phyloP scores from a whole-genome alignment of 1,140 invertebrate genomes.

The Octopus sinensis region DNA sequence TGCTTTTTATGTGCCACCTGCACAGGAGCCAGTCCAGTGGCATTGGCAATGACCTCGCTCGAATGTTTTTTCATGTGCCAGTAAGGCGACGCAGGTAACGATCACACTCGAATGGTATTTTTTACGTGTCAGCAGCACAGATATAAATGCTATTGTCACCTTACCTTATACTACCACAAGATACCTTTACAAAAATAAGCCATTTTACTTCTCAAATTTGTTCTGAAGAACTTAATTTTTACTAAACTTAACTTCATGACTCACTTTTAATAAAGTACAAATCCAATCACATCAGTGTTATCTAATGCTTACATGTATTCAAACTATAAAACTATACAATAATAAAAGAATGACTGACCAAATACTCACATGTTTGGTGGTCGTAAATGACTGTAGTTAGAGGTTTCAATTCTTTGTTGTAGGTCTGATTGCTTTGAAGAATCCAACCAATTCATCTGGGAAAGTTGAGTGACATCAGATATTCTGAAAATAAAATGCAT shows the following conservation, averaged over 20 bases:
- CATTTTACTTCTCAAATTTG: too few species aligned
- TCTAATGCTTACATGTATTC: neutral
- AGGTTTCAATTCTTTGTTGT: slow-evolving; percentile 26
- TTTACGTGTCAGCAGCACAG: too few species aligned
- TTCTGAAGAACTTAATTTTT: neutral
- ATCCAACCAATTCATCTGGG: slow-evolving; percentile 34
- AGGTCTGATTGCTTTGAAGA: slow-evolving; percentile 25
- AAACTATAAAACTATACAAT: neutral
- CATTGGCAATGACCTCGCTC: too few species aligned
- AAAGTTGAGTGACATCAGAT: slow-evolving; percentile 22
- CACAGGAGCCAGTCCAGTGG: too few species aligned
- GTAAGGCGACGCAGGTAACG: too few species aligned
- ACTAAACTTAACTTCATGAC: neutral
- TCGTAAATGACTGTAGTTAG: slow-evolving; percentile 23
- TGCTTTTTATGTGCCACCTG: too few species aligned
- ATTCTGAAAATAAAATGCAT: slow-evolving; percentile 7
- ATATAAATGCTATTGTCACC: too few species aligned
- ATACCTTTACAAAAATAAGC: too few species aligned
- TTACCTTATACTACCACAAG: too few species aligned
- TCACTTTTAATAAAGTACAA: neutral
- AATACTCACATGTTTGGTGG: slow-evolving; percentile 23
- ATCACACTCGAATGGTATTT: too few species aligned
- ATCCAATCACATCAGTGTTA: neutral
- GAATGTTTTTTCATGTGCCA: too few species aligned
- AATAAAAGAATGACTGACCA: neutral